Conservation (phyloP, 2,113 vertebrate genomes). For the Riparia riparia region DNA sequence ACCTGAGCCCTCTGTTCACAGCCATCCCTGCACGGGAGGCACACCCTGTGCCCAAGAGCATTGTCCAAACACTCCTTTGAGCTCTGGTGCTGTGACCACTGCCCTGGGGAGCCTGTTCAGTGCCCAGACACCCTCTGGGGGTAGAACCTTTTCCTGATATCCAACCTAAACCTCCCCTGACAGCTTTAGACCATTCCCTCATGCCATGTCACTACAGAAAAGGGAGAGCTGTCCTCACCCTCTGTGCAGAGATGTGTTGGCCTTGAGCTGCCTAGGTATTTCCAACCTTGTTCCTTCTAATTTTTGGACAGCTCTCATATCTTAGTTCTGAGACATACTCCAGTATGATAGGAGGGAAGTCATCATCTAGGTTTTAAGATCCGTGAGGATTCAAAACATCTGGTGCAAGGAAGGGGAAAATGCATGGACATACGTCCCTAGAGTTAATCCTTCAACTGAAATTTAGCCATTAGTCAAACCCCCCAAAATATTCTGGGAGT, state of each 20-base stretch:
- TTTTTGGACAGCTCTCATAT: background rate
- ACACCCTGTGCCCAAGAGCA: background rate
- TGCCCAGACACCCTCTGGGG: background rate
- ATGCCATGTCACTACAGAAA: background rate
- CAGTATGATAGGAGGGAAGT: background rate
- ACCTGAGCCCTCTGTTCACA: background rate
- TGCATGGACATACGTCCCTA: accelerated
- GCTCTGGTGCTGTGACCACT: background rate
- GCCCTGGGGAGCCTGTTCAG: background rate
- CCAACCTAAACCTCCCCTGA: background rate
- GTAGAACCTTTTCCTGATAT: background rate
- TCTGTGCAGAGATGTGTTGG: background rate
- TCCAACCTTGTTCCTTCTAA: background rate
- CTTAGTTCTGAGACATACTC: background rate
- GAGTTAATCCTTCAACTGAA: background rate
- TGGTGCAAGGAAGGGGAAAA: background rate
- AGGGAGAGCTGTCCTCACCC: accelerated
- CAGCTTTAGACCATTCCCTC: background rate
- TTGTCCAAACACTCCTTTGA: background rate
- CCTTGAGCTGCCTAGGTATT: background rate
- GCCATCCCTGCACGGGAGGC: background rate
- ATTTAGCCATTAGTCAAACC: background rate
- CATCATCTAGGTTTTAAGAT: background rate
- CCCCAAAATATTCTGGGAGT: background rate
- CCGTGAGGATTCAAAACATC: background rate